Conservation (phyloP, 1,140 invertebrate species). For the Gonioctena quinquepunctata region DNA sequence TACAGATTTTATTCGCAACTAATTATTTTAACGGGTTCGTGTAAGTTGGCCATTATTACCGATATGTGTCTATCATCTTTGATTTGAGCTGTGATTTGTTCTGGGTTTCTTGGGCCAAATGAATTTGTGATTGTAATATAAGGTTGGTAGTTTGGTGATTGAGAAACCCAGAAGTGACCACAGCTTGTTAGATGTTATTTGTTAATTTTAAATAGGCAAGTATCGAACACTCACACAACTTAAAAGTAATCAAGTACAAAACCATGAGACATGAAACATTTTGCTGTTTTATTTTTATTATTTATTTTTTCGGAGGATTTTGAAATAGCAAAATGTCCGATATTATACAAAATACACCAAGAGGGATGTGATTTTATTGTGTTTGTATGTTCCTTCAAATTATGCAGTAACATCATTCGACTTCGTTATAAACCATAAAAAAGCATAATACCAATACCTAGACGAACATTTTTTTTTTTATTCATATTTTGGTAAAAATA, state of each 20-base stretch:
- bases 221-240: conserved; percentile 20
- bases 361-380: not conserved
- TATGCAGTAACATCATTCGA: too few species aligned
- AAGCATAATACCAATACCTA: too few species aligned
- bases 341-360: conserved; percentile 9
- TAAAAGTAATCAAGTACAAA: conserved; percentile 28
- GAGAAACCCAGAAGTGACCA: not conserved
- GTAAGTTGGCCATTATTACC: not conserved
- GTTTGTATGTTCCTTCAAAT: too few species aligned
- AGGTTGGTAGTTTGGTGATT: conserved; percentile 12
- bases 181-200: conserved; percentile 18
- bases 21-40: too few species aligned
- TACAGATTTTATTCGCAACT: too few species aligned
- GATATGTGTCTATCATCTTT: not conserved
- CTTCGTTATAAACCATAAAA: too few species aligned
- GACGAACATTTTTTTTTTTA: too few species aligned
- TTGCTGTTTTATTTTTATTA: conserved; percentile 21
- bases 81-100: not conserved
- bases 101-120: conserved; percentile 1
- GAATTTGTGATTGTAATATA: conserved; percentile 21
- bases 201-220: conserved; percentile 13
- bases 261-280: conserved; percentile 12
- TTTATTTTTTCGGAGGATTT: conserved; percentile 16
- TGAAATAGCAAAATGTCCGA: conserved; percentile 17
- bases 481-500: too few species aligned